These are phyloP conservation scores for Nycteola revayana DNA, from an alignment of 2,888 invertebrate species.

Conservation along the genomic window DNA sequence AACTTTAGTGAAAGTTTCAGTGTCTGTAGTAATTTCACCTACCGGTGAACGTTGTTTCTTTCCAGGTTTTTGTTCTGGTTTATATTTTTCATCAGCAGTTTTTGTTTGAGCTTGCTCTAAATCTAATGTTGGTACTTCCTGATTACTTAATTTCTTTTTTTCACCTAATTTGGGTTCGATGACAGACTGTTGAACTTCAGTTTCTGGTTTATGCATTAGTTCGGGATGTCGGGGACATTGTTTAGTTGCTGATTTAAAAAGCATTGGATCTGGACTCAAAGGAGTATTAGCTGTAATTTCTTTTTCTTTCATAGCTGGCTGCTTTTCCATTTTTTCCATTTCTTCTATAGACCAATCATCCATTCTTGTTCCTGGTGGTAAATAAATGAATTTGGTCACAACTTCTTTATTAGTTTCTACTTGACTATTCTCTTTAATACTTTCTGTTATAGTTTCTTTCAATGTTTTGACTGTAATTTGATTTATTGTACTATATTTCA, in stretches of 20 bases:
- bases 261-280: background rate
- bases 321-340: constrained; percentile 62
- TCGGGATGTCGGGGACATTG: background rate
- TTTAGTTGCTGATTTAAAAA: background rate
- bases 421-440: constrained; percentile 61
- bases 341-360: constrained; percentile 76
- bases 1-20: constrained; percentile 70
- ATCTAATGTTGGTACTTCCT: background rate
- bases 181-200: background rate
- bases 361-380: constrained; percentile 67
- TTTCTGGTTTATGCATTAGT: background rate
- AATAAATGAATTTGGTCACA: constrained; percentile 73
- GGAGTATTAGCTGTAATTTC: background rate
- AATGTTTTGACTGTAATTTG: constrained; percentile 73
- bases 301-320: constrained; percentile 45
- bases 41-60: constrained; percentile 71
- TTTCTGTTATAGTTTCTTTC: constrained; percentile 73
- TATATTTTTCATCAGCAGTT: constrained; percentile 38
- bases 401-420: constrained; percentile 75
- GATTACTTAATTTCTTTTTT: background rate
- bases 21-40: constrained; percentile 72
- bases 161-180: background rate
- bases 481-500: constrained; percentile 56
- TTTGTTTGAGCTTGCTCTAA: background rate
- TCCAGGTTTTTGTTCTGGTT: constrained; percentile 41